phyloP scores from a whole-genome alignment of 2,113 vertebrate genomes.

The Zosterops japonicus region DNA sequence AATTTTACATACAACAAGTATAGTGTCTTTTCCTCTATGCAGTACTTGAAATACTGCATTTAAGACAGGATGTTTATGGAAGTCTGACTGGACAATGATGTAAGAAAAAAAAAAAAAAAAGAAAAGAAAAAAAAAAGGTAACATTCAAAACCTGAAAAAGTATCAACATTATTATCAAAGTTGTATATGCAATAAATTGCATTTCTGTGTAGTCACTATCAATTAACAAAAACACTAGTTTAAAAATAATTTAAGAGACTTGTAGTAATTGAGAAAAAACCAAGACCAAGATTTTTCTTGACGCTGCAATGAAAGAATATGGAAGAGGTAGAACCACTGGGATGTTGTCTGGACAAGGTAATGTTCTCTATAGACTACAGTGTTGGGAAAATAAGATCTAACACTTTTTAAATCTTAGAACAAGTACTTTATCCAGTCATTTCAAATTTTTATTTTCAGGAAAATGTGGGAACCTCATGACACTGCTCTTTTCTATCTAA shows the following conservation, averaged over 20 bases:
- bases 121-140: not conserved
- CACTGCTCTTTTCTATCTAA: not conserved
- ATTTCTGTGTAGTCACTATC: not conserved
- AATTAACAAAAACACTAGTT: not conserved
- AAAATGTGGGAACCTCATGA: not conserved
- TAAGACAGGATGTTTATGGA: not conserved
- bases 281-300: not conserved
- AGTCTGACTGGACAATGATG: not conserved
- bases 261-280: not conserved
- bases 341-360: not conserved
- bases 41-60: not conserved
- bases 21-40: not conserved
- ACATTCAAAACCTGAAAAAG: not conserved
- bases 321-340: not conserved
- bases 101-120: not conserved
- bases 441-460: not conserved
- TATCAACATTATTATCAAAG: not conserved
- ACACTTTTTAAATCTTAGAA: not conserved
- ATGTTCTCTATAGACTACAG: not conserved
- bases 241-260: not conserved
- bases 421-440: not conserved
- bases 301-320: not conserved
- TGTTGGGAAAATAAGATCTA: not conserved
- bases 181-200: not conserved
- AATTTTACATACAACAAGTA: not conserved